Conservation (phyloP, 2,113 vertebrate genomes). For the Rissa tridactyla region DNA sequence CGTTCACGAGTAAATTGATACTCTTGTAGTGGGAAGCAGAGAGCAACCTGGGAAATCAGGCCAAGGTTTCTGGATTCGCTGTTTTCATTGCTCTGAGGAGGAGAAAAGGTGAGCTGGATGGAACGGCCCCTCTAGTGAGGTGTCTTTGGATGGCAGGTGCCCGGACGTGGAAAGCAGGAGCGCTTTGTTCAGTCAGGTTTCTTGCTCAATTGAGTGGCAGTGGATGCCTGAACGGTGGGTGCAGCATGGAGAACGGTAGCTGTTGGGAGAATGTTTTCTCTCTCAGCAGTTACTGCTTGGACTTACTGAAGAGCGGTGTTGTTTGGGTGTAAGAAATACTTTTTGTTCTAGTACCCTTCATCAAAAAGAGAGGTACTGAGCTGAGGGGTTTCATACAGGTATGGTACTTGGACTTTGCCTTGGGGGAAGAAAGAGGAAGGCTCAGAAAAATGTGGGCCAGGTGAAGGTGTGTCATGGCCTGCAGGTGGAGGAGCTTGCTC, state of each 20-base stretch:
- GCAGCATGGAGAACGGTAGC: neutral
- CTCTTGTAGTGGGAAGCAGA: neutral
- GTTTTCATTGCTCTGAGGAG: neutral
- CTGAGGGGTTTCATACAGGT: neutral
- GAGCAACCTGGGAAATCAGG: neutral
- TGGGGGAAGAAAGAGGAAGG: neutral
- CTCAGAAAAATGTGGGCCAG: neutral
- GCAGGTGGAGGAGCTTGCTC: neutral
- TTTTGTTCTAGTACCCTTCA: neutral
- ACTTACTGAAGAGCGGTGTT: neutral
- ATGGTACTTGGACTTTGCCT: neutral
- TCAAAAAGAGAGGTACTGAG: accelerated
- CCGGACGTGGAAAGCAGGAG: neutral
- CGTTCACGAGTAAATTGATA: accelerated
- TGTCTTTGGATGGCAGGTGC: neutral
- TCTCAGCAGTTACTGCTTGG: neutral
- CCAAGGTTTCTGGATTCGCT: neutral
- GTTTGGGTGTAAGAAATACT: neutral
- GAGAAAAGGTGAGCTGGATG: neutral
- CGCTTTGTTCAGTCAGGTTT: neutral
- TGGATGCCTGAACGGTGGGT: neutral
- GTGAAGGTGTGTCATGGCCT: neutral
- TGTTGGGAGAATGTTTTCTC: neutral
- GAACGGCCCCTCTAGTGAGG: neutral
- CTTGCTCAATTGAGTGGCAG: neutral